phyloP scores from a whole-genome alignment of 2,888 invertebrate species.

The Branchipolynoe longqiensis region DNA sequence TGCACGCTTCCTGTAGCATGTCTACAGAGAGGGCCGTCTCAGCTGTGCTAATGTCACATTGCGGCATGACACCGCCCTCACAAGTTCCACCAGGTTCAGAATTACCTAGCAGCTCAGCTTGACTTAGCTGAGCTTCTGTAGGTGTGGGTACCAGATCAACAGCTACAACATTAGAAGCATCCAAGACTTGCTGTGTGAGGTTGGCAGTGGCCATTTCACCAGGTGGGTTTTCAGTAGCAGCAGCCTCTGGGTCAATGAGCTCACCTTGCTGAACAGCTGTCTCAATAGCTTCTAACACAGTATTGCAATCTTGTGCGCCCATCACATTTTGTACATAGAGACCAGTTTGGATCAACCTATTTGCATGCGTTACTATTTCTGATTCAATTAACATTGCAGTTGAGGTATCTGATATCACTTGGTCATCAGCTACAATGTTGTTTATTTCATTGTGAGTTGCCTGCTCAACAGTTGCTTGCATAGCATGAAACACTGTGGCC shows the following conservation, averaged over 20 bases:
- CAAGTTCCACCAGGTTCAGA: no score
- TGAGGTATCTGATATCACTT: slow-evolving; percentile 3
- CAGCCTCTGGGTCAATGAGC: background rate
- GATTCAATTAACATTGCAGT: background rate
- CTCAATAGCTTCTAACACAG: background rate
- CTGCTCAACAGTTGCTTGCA: background rate
- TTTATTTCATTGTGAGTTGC: background rate
- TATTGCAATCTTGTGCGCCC: background rate
- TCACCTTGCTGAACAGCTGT: background rate
- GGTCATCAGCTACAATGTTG: background rate
- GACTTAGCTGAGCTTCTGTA: background rate
- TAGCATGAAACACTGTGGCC: background rate
- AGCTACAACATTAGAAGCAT: background rate
- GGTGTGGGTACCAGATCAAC: background rate
- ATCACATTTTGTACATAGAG: slow-evolving; percentile 22
- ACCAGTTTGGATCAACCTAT: slow-evolving; percentile 4
- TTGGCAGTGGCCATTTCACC: background rate
- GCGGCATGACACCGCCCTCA: no score
- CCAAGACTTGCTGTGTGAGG: background rate
- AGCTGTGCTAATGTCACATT: no score
- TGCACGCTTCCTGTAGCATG: background rate
- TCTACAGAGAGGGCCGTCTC: background rate
- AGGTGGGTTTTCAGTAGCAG: background rate
- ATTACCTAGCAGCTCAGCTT: no score
- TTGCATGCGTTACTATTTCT: background rate